phyloP scores from a whole-genome alignment of 2,888 invertebrate species.

The Allacma fusca region DNA sequence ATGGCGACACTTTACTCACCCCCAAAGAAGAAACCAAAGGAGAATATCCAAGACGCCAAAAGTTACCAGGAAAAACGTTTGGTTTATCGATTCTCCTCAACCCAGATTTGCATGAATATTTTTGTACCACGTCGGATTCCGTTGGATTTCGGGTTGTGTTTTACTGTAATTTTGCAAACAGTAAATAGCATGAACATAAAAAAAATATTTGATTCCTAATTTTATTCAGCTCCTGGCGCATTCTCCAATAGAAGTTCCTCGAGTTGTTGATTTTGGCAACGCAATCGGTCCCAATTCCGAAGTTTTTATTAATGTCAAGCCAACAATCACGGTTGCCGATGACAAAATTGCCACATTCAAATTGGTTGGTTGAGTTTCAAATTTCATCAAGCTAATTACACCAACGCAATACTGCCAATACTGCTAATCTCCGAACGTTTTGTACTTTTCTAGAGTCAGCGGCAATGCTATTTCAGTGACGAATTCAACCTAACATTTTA shows the following conservation, averaged over 20 bases:
- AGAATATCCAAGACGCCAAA: slow-evolving; percentile 43
- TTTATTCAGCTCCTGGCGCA: slow-evolving; percentile 34
- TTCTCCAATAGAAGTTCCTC: slow-evolving; percentile 51
- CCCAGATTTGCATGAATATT: slow-evolving; percentile 54
- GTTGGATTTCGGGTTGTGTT: slow-evolving; percentile 50
- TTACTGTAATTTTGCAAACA: background rate
- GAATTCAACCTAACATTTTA: slow-evolving; percentile 49
- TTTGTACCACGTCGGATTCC: slow-evolving; percentile 55
- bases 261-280: slow-evolving; percentile 47
- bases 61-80: slow-evolving; percentile 47
- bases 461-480: slow-evolving; percentile 49
- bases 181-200: background rate
- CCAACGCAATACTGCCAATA: background rate
- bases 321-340: slow-evolving; percentile 45
- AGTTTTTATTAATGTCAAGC: slow-evolving; percentile 49
- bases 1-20: slow-evolving; percentile 17
- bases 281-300: slow-evolving; percentile 47
- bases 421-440: too few species aligned
- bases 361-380: slow-evolving; percentile 12
- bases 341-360: slow-evolving; percentile 40
- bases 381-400: background rate
- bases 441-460: slow-evolving; percentile 30
- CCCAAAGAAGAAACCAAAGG: slow-evolving; percentile 1
- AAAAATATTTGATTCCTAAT: slow-evolving; percentile 27
- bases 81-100: slow-evolving; percentile 54